Evolutionary conservation across 2,888 invertebrate species (phyloP).

Genomic region (Ecdyonurus torrentis): DNA sequence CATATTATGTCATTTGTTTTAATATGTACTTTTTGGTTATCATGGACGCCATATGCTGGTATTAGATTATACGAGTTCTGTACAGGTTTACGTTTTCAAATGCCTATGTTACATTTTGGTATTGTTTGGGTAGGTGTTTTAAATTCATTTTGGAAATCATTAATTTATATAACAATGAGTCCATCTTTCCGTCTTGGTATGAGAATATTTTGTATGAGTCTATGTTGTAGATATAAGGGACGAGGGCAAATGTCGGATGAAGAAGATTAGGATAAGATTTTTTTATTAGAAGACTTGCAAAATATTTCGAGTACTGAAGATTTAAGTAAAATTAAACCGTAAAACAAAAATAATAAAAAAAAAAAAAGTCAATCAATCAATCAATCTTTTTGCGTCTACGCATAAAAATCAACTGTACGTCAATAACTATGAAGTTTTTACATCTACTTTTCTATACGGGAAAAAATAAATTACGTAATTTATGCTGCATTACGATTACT

Average conservation of each 20-base stretch:
- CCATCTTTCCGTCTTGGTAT: conserved; percentile 84
- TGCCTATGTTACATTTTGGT: conserved; percentile 76
- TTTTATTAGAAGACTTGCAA: too few relatives aligned
- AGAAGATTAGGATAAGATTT: too few relatives aligned
- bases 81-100: conserved; percentile 20
- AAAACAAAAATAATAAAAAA: background rate
- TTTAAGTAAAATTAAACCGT: background rate
- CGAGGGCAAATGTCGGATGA: conserved; percentile 54
- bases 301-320: too few relatives aligned
- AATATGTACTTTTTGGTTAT: conserved; percentile 77
- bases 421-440: too few relatives aligned
- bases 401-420: too few relatives aligned
- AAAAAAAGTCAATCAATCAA: too few relatives aligned
- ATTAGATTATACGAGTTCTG: conserved; percentile 54
- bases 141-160: conserved; percentile 90
- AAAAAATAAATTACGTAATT: too few relatives aligned
- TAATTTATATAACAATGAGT: conserved; percentile 77
- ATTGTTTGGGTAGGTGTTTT: conserved; percentile 90
- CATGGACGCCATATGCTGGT: conserved; percentile 84
- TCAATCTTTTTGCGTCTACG: too few relatives aligned
- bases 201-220: conserved; percentile 70
- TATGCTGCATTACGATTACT: too few relatives aligned
- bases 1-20: conserved; percentile 92
- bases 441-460: too few relatives aligned
- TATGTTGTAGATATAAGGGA: conserved; percentile 73